These are phyloP conservation scores for Phymatocera aterrima DNA, from an alignment of 2,888 invertebrate species.

Conservation along the genomic window DNA sequence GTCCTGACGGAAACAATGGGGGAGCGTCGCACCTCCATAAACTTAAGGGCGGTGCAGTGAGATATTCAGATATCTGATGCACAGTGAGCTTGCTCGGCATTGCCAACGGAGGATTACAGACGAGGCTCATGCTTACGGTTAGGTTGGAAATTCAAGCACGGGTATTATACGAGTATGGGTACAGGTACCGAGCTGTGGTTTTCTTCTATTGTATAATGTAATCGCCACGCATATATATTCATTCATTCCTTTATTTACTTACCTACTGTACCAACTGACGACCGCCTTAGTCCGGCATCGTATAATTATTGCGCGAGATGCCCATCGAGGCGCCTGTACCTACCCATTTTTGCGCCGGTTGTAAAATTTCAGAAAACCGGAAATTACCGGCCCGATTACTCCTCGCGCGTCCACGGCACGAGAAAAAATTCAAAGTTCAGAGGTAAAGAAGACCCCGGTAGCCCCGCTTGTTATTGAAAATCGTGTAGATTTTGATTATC, in stretches of 20 bases:
- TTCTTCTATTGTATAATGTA: neutral
- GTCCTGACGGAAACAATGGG: constrained; percentile 11
- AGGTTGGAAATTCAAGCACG: no score
- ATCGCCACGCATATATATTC: neutral
- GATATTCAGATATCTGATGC: neutral
- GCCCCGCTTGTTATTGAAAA: no score
- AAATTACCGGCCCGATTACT: no score
- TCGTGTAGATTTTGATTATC: no score
- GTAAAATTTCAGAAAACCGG: no score
- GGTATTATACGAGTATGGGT: neutral
- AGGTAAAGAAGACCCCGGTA: no score
- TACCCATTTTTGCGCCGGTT: no score
- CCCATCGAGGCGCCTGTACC: constrained; percentile 1
- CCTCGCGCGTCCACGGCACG: no score
- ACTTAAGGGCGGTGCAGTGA: neutral
- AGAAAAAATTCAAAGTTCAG: no score
- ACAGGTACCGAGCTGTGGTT: neutral
- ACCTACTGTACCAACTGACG: neutral
- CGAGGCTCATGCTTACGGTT: neutral
- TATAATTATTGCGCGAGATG: neutral
- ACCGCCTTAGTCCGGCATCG: neutral
- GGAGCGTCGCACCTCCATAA: constrained; percentile 18
- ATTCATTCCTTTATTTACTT: neutral
- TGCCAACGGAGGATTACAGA: neutral
- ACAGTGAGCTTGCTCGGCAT: neutral